These are phyloP conservation scores for Hycleus phaleratus DNA, from an alignment of 1,140 invertebrate genomes.

Conservation along the genomic window DNA sequence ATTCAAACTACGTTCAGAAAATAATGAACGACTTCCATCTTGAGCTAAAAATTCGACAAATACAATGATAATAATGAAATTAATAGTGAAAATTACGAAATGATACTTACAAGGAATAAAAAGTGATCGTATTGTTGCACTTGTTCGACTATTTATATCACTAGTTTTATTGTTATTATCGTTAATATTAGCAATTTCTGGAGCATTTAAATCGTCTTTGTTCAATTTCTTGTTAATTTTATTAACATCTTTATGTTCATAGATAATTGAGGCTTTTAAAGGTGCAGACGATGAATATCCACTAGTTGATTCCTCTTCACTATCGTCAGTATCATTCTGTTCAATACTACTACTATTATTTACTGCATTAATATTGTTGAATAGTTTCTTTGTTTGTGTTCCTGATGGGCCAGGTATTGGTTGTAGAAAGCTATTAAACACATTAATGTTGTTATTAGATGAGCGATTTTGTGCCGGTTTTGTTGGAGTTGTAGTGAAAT, in stretches of 20 bases:
- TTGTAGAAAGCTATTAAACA: constrained; percentile 24
- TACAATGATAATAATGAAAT: neutral
- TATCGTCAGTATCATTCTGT: constrained; percentile 28
- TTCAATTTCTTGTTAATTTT: too few relatives aligned
- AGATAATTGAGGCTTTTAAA: too few relatives aligned
- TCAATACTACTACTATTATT: constrained; percentile 2
- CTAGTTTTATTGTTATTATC: too few relatives aligned
- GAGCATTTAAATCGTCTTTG: too few relatives aligned
- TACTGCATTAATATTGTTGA: neutral
- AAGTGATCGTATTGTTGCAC: too few relatives aligned
- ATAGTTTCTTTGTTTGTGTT: constrained; percentile 5
- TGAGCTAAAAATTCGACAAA: neutral
- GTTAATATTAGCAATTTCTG: too few relatives aligned
- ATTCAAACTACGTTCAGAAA: constrained; percentile 21
- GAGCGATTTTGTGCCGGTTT: neutral
- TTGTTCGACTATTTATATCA: too few relatives aligned
- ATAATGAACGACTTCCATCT: constrained; percentile 21
- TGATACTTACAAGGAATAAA: too few relatives aligned
- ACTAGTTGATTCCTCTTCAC: constrained; percentile 39
- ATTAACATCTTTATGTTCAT: too few relatives aligned
- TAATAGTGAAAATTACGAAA: neutral
- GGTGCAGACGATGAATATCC: constrained; percentile 35
- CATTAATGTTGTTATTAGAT: constrained; percentile 16
- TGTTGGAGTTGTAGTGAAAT: neutral
- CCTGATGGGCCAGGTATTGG: constrained; percentile 34